Evolutionary conservation across 2,113 vertebrate genomes (phyloP).

Genomic region (Dicrurus megarhynchus): DNA sequence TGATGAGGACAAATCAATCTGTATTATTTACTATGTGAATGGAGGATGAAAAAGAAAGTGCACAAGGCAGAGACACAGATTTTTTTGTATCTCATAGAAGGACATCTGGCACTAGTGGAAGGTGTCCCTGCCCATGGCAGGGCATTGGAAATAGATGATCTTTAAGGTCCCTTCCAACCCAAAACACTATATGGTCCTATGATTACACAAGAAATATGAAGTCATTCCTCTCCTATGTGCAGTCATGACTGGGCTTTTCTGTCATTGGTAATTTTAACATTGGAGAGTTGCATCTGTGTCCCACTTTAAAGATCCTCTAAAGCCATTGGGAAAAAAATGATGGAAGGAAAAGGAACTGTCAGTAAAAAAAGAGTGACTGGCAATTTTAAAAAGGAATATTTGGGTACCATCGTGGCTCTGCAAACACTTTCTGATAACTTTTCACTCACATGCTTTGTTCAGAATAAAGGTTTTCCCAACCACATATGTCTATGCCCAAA

Average conservation of each 20-base stretch:
- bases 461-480: not conserved
- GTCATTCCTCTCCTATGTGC: not conserved
- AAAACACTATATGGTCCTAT: not conserved
- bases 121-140: too few species aligned
- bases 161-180: too few species aligned
- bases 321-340: not conserved
- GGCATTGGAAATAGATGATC: not conserved
- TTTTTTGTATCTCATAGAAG: not conserved
- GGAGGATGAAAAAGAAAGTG: not conserved
- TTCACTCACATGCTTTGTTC: not conserved
- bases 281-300: not conserved
- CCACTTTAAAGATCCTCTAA: not conserved
- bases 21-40: not conserved
- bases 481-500: not conserved
- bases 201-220: not conserved
- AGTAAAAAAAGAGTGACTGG: not conserved
- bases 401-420: not conserved
- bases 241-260: not conserved
- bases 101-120: not conserved
- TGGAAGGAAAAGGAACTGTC: not conserved
- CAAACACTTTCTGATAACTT: not conserved
- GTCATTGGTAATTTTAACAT: not conserved
- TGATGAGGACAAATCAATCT: not conserved
- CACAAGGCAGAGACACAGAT: fast-evolving
- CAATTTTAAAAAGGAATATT: not conserved